These are phyloP conservation scores for Cistogaster globosa DNA, from an alignment of 2,888 invertebrate genomes.

Conservation along the genomic window DNA sequence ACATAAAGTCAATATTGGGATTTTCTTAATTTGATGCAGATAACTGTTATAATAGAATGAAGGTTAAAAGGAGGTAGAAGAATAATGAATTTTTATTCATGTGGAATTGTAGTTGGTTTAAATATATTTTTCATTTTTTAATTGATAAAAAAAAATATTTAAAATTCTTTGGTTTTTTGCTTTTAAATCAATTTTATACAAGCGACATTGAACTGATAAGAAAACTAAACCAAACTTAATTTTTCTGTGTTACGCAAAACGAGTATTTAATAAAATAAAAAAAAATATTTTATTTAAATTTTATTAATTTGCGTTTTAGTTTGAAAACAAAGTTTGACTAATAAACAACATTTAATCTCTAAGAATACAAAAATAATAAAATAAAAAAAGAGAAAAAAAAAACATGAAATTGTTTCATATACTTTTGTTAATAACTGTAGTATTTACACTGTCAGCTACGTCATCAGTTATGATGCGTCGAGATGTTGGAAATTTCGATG, in stretches of 20 bases:
- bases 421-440: conserved; percentile 45
- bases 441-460: conserved; percentile 30
- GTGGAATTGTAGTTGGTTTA: no score
- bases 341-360: conserved; percentile 37
- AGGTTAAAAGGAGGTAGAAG: no score
- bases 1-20: no score
- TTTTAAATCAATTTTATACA: conserved; percentile 22
- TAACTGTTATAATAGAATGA: no score
- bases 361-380: not conserved
- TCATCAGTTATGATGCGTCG: conserved; percentile 40
- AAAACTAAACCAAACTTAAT: conserved; percentile 57
- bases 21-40: no score
- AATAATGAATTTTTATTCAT: no score
- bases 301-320: conserved; percentile 41
- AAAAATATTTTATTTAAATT: conserved; percentile 20
- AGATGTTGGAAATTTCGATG: conserved; percentile 23
- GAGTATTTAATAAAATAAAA: not conserved
- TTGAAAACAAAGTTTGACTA: conserved; percentile 49
- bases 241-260: not conserved
- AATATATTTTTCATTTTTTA: not conserved
- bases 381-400: not conserved
- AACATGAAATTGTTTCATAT: conserved; percentile 59
- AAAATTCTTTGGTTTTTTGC: not conserved
- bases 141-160: conserved; percentile 17
- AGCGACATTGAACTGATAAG: conserved; percentile 71